phyloP scores from a whole-genome alignment of 2,113 vertebrate genomes.

The Eidolon helvum region DNA sequence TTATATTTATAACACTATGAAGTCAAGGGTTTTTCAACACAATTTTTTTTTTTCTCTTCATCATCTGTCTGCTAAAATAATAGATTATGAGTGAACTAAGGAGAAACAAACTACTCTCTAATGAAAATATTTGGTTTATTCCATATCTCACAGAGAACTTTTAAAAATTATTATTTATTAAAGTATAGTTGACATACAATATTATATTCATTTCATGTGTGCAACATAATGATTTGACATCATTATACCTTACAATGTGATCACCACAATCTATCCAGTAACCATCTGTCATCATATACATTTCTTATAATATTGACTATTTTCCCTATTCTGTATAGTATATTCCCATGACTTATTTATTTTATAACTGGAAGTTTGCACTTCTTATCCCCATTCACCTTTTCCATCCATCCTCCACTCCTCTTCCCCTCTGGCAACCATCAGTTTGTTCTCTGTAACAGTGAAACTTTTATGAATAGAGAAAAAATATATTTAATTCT shows the following conservation, averaged over 20 bases:
- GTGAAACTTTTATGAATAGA: neutral
- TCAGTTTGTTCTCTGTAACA: neutral
- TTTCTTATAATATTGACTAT: neutral
- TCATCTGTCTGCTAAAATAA: slow-evolving; percentile 21
- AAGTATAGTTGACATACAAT: neutral
- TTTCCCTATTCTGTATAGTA: neutral
- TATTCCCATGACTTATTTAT: neutral
- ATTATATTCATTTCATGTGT: neutral
- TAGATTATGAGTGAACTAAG: neutral
- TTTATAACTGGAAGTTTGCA: neutral
- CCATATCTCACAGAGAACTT: neutral
- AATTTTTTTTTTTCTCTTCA: neutral
- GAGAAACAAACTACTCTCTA: neutral
- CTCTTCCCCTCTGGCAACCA: neutral
- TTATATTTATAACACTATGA: neutral
- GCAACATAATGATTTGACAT: neutral
- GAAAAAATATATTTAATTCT: neutral
- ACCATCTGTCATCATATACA: neutral
- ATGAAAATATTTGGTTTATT: neutral
- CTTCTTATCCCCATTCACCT: neutral
- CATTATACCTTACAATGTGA: neutral
- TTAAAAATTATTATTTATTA: neutral
- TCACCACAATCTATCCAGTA: neutral
- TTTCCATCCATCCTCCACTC: neutral
- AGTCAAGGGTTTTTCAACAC: neutral